Evolutionary conservation across 2,113 vertebrate genomes (phyloP).

Genomic region (Grus americana): DNA sequence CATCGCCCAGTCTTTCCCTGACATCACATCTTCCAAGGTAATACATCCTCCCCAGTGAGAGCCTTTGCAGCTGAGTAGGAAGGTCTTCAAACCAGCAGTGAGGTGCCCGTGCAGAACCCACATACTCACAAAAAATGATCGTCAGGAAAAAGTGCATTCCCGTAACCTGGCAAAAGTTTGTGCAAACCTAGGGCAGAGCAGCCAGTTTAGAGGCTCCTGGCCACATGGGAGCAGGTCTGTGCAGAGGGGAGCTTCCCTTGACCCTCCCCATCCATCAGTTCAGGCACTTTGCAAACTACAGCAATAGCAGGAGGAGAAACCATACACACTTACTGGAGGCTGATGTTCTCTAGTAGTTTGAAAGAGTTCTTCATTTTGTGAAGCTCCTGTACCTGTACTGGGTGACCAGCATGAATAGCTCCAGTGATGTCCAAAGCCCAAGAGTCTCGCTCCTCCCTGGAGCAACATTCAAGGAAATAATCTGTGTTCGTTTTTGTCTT

Average conservation of each 20-base stretch:
- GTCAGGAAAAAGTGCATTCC: background rate
- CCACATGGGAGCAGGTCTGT: background rate
- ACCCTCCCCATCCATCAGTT: background rate
- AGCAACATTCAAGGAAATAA: constrained; percentile 91
- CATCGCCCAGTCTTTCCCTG: background rate
- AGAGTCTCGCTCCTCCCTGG: constrained; percentile 88
- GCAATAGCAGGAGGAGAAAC: background rate
- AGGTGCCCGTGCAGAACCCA: background rate
- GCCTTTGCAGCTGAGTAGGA: background rate
- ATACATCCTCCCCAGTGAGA: background rate
- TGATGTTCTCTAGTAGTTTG: constrained; percentile 79
- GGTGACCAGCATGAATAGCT: constrained; percentile 78
- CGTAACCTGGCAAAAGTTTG: background rate
- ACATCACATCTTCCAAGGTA: background rate
- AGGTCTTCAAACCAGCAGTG: background rate
- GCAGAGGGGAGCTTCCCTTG: background rate
- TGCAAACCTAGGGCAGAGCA: background rate
- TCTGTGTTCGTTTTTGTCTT: constrained; percentile 82
- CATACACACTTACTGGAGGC: constrained; percentile 81
- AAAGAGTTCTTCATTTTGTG: constrained; percentile 73
- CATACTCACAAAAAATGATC: background rate
- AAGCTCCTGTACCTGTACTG: constrained; percentile 60
- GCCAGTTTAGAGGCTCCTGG: background rate
- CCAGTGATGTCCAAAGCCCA: constrained; percentile 89
- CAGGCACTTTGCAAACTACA: background rate